A percentile compares a stretch with the other conserved stretches of the same genome.
These are phyloP conservation scores for Papilio machaon DNA, from an alignment of 1,140 invertebrate genomes.

Conservation along the genomic window DNA sequence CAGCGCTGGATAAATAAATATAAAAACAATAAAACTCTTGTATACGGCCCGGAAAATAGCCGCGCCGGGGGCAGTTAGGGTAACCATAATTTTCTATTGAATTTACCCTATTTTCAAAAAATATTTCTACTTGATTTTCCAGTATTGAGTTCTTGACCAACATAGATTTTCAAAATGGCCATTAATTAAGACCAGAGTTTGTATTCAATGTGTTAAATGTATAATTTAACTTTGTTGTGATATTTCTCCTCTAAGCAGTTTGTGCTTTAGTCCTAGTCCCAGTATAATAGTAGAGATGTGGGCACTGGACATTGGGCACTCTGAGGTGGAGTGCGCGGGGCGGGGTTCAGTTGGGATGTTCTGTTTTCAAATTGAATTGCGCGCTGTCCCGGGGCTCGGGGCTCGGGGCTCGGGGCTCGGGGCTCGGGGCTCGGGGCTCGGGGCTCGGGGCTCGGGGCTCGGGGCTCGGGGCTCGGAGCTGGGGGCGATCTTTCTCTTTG, in stretches of 20 bases:
- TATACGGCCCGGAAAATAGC: slow-evolving; percentile 76
- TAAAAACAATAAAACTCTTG: slow-evolving; percentile 81
- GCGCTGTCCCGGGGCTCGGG: slow-evolving; percentile 60
- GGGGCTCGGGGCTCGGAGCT: not conserved
- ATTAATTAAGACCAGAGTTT: too few relatives aligned
- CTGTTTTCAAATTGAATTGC: slow-evolving; percentile 80
- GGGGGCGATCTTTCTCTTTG: slow-evolving; percentile 75
- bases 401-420: slow-evolving; percentile 29
- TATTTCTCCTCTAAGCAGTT: not conserved
- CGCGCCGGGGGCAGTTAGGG: slow-evolving; percentile 56
- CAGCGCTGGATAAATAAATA: slow-evolving; percentile 77
- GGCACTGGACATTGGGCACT: slow-evolving; percentile 17
- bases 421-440: slow-evolving; percentile 48
- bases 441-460: slow-evolving; percentile 29
- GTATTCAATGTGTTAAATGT: too few relatives aligned
- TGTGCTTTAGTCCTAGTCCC: not conserved
- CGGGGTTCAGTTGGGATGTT: slow-evolving; percentile 52
- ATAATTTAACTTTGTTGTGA: too few relatives aligned
- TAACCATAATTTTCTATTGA: slow-evolving; percentile 46
- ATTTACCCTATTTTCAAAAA: not conserved
- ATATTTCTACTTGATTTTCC: not conserved
- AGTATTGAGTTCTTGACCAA: not conserved
- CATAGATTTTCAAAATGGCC: not conserved
- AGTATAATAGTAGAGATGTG: not conserved
- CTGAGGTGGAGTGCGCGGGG: slow-evolving; percentile 41